phyloP scores from a whole-genome alignment of 2,113 vertebrate species.

The Girardinichthys multiradiatus region DNA sequence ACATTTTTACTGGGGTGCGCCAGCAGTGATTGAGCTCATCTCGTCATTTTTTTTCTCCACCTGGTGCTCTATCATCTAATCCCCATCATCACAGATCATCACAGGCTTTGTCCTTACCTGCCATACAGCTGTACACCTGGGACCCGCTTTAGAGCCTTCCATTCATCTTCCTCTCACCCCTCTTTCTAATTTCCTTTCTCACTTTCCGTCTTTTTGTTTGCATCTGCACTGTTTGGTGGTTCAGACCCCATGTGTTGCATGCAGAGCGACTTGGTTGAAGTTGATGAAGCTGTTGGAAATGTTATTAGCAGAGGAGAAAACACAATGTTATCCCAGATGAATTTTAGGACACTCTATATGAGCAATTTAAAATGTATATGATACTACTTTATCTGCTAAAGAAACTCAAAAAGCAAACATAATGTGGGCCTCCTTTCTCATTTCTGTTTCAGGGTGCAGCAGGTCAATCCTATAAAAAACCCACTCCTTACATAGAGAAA shows the following conservation, averaged over 20 bases:
- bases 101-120: conserved; percentile 53
- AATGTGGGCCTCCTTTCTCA: too few relatives aligned
- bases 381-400: too few relatives aligned
- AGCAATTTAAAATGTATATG: too few relatives aligned
- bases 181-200: conserved; percentile 48
- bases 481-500: too few relatives aligned
- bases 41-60: conserved; percentile 20
- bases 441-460: too few relatives aligned
- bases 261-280: background rate
- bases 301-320: background rate
- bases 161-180: conserved; percentile 59
- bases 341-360: background rate
- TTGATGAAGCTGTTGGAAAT: background rate
- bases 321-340: background rate
- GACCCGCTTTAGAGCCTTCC: conserved; percentile 28
- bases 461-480: too few relatives aligned
- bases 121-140: conserved; percentile 49
- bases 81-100: conserved; percentile 63
- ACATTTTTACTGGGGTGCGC: conserved; percentile 15
- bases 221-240: conserved; percentile 13
- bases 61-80: conserved; percentile 40
- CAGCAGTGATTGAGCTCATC: conserved; percentile 10
- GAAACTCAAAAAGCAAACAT: too few relatives aligned
- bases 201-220: conserved; percentile 1
- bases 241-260: background rate